Base-by-base conservation (phyloP, 2,113 vertebrate genomes). In the Platysteira castanea region DNA sequence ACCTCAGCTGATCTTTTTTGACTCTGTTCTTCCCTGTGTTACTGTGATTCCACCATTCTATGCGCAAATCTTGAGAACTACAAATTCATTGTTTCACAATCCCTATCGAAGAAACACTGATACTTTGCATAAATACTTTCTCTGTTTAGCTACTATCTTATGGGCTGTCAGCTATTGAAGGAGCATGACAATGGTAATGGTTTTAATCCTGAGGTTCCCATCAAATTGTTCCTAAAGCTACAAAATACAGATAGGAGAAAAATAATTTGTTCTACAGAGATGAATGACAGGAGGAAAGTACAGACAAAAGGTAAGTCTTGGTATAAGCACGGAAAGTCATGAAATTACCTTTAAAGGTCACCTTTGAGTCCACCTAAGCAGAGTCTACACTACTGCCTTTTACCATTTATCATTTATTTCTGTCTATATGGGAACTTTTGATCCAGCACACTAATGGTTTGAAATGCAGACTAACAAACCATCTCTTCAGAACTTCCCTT, bases 391-490 rank as follows among this genome's bases (percentile, higher is more conserved):
- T 21, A 42, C 18, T 17, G 24, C 33, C 9, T 80, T 67, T 35
- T 30, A 70, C 4, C 6, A 21, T 31, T 63, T 69, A 73, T 35
- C 9, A 61, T 65, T 69, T 65, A 74, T 70, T 94, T 78, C 19
- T 31, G 22, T 16, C 22, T 28, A 12, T 19, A 54, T 18, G 50
- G 39, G 30, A 63, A 68, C 61, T 75, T 87, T 17, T 69, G 41
- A 39, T 28, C 50, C 1, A 0, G 42, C 16, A 69, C n/a, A 61
- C 13, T 15, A 47, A 27, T 1, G 1, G 41, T 65, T 27, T 73
- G 67, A 84, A 80, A 89, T 13, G 19, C 26, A 85, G n/a, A 52
- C 27, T 54, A 73, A 84, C 46, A 81, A 91, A 59, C 7, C 10
- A 46, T 21, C 14, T 52, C 46, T 87, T 60, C 54, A 80, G 46